These are phyloP conservation scores for Shinisaurus crocodilurus DNA, from an alignment of 2,113 vertebrate species.

Conservation along the genomic window DNA sequence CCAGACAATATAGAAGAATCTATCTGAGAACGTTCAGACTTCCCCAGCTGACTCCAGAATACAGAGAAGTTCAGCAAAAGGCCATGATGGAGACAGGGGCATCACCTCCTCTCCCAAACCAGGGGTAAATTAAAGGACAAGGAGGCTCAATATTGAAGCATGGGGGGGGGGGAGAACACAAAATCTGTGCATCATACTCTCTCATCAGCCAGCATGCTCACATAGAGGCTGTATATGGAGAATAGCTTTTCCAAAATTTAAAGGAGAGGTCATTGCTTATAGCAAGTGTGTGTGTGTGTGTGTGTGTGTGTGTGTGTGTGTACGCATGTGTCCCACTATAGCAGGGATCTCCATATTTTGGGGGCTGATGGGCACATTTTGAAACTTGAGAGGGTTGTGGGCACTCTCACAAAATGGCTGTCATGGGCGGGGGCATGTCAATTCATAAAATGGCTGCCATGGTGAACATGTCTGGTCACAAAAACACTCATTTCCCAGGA, in stretches of 20 bases:
- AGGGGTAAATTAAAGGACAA: not conserved
- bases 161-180: too few relatives aligned
- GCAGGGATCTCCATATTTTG: too few relatives aligned
- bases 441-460: too few relatives aligned
- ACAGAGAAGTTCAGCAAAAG: slow-evolving; percentile 39
- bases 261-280: not conserved
- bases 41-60: slow-evolving; percentile 27
- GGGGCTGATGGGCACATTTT: too few relatives aligned
- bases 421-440: too few relatives aligned
- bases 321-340: not conserved
- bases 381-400: too few relatives aligned
- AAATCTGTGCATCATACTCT: not conserved
- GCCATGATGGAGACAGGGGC: not conserved
- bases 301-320: not conserved
- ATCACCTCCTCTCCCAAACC: not conserved
- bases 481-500: too few relatives aligned
- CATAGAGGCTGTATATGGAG: not conserved
- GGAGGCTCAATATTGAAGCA: not conserved
- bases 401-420: too few relatives aligned
- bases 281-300: not conserved
- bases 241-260: not conserved
- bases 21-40: slow-evolving; percentile 36
- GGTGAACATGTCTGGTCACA: too few relatives aligned
- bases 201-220: not conserved
- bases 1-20: slow-evolving; percentile 54